These are phyloP conservation scores for Lipophrys pholis DNA, from an alignment of 2,113 vertebrate species.

Conservation along the genomic window DNA sequence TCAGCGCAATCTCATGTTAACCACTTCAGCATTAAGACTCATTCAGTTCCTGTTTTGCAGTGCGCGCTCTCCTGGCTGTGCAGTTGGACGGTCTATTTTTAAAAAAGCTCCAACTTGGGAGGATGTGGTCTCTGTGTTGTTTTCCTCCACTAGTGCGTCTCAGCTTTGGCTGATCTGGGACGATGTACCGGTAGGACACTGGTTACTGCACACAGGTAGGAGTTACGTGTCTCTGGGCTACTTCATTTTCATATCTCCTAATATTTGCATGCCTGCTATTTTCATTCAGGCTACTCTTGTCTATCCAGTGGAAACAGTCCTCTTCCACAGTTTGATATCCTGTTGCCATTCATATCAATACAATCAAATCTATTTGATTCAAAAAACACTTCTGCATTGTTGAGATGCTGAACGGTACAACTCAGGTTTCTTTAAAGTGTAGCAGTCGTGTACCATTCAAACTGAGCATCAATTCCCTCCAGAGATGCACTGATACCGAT, in stretches of 20 bases:
- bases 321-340: too few relatives aligned
- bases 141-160: constrained; percentile 5
- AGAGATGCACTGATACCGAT: too few relatives aligned
- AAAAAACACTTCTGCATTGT: too few relatives aligned
- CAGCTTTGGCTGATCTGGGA: constrained; percentile 17
- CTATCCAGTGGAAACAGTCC: not conserved
- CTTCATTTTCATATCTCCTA: not conserved
- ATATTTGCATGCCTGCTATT: too few relatives aligned
- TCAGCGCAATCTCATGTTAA: constrained; percentile 5
- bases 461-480: too few relatives aligned
- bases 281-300: too few relatives aligned
- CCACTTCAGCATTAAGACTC: constrained; percentile 20
- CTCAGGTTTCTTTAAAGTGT: too few relatives aligned
- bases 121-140: constrained; percentile 62
- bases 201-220: constrained; percentile 46
- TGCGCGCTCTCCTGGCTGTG: constrained; percentile 16
- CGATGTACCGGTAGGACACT: constrained; percentile 36
- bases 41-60: constrained; percentile 68
- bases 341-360: too few relatives aligned
- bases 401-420: too few relatives aligned
- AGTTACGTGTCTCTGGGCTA: not conserved
- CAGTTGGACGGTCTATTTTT: constrained; percentile 41
- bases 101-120: constrained; percentile 33
- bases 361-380: too few relatives aligned
- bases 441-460: too few relatives aligned